A percentile compares a stretch with the other conserved stretches of the same genome.
Conservation (phyloP, 2,797 vertebrate genomes). For the Hydrocynus forskahlii region DNA sequence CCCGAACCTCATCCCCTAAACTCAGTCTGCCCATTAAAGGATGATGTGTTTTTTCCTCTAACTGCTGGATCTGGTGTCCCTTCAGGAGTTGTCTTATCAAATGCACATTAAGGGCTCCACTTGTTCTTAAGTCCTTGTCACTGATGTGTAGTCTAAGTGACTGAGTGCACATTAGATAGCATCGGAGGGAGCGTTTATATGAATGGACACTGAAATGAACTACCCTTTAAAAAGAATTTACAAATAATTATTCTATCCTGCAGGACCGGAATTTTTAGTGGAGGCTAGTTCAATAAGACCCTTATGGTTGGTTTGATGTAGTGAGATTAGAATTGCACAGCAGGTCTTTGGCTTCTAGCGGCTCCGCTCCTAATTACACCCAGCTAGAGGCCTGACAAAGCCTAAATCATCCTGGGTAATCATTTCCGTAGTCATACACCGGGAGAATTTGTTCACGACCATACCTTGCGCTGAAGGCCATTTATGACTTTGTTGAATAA, state of each 20-base stretch:
- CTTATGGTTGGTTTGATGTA: conserved; percentile 23
- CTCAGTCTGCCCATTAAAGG: conserved; percentile 11
- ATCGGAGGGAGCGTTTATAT: neutral
- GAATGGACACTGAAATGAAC: neutral
- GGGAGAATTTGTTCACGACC: conserved; percentile 21
- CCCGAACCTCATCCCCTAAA: conserved; percentile 14
- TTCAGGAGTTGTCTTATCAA: neutral
- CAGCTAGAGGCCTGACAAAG: conserved; percentile 54
- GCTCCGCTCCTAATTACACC: conserved; percentile 57
- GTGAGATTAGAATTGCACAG: conserved; percentile 47
- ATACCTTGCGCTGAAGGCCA: neutral
- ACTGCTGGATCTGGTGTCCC: conserved; percentile 1
- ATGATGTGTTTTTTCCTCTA: conserved; percentile 7
- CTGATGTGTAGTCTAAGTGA: neutral
- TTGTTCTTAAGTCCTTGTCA: neutral
- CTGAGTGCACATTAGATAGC: neutral
- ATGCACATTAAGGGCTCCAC: neutral
- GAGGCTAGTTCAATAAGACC: neutral
- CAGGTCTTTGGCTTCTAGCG: conserved; percentile 47
- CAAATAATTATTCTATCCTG: neutral
- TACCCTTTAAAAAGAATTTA: neutral
- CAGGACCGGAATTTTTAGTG: neutral
- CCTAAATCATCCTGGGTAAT: conserved; percentile 57
- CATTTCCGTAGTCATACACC: conserved; percentile 43
- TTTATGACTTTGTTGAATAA: neutral